Evolutionary conservation across 2,113 vertebrate species (phyloP), one percentile per base, ranked within the genome.

Genomic region (Hyperoodon ampullatus): DNA sequence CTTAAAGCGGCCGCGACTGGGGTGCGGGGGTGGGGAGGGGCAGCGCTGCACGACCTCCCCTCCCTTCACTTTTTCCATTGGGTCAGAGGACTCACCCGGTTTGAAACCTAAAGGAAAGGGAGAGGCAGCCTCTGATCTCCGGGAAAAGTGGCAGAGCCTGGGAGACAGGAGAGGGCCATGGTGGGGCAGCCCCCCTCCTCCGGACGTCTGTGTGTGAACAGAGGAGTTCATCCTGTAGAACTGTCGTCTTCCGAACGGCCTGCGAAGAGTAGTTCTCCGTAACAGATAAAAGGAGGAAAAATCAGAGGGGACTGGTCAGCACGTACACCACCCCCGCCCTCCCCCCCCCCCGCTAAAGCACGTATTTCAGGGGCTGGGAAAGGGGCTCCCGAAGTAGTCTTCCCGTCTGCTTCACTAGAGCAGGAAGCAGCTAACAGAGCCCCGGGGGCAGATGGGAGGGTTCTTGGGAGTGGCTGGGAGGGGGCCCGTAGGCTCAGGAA

Each of bases 1-100:
- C 97, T 97, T 95, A 88, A 91, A 97, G 70, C 97, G 61, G 95
- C 90, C 96, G 53, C 77, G 33, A 58, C 33, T 13, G 12, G 77
- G 50, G 47, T 23, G 26, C 10, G 61, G 26, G 61, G 61, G 26
- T 12, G 61, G 61, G 33, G 53, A 65, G 74, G 72, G 26, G 75
- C 74, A 16, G 85, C 74, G 66, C 83, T 81, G 66, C 86, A n/a
- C 1, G 65, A 71, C 92, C 83, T 88, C 91, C 81, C 89, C 82
- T 77, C 58, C 89, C 96, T 95, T 63, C 63, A 5, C 8, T 70
- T 95, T 96, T 93, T 74, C 96, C 91, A 72, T 7, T 96, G 96
- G 96, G 90, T 96, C 85, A 78, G 80, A 86, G 93, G 60, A 83
- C 93, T 95, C 75, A 19, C 50, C 83, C 68, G 81, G 90, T 88